Evolutionary conservation across 1,140 invertebrate species (phyloP).

Genomic region (Rhopalosiphum padi): DNA sequence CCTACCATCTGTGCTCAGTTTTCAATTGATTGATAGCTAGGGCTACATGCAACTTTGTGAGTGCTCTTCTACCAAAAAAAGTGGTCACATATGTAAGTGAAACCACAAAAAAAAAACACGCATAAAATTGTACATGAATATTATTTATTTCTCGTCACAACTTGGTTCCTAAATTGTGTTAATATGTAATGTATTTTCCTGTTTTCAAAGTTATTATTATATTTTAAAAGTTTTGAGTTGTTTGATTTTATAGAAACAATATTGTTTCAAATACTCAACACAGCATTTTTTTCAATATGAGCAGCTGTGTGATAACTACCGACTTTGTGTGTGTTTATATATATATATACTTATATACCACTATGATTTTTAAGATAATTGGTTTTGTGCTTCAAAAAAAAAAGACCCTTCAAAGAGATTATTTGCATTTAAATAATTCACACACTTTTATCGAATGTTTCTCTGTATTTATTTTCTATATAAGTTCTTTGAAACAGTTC

Average conservation of each 20-base stretch:
- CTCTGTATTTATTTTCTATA: constrained; percentile 24
- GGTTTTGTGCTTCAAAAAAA: background rate
- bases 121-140: background rate
- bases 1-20: background rate
- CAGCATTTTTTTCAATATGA: background rate
- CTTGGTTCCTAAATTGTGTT: background rate
- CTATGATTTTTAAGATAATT: background rate
- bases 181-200: constrained; percentile 4
- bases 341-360: background rate
- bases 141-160: background rate
- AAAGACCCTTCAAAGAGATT: background rate
- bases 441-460: constrained; percentile 31
- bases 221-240: background rate
- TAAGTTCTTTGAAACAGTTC: constrained; percentile 40
- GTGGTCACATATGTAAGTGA: constrained; percentile 5
- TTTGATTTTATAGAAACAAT: background rate
- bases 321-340: background rate
- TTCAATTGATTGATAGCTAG: background rate
- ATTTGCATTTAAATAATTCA: constrained; percentile 47
- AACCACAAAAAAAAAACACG: background rate
- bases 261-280: no score
- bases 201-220: background rate
- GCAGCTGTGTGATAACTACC: background rate
- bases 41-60: background rate
- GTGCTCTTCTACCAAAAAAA: background rate